Conservation (phyloP, 2,797 vertebrate species). For the Moxostoma hubbsi region DNA sequence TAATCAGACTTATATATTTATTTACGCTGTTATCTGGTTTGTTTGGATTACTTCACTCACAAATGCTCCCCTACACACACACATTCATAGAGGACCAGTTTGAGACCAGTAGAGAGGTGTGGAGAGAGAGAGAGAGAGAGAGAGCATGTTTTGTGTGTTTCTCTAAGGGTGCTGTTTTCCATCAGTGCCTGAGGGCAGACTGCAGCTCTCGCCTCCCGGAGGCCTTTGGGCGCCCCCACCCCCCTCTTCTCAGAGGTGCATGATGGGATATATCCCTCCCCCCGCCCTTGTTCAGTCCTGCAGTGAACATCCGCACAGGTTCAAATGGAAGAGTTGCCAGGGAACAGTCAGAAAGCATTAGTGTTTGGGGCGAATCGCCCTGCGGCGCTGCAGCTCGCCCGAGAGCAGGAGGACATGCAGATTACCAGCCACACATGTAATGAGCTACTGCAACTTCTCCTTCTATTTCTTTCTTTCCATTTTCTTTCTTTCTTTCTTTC, state of each 20-base stretch:
- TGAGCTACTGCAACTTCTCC: slow-evolving; percentile 81
- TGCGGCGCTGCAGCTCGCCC: slow-evolving; percentile 93
- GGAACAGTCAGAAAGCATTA: slow-evolving; percentile 99
- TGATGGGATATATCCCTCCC: slow-evolving; percentile 95
- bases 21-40: slow-evolving; percentile 51
- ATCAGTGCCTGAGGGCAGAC: slow-evolving; percentile 95
- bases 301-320: slow-evolving; percentile 96
- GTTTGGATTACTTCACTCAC: slow-evolving; percentile 56
- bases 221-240: slow-evolving; percentile 93
- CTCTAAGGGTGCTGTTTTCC: slow-evolving; percentile 95
- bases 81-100: slow-evolving; percentile 72
- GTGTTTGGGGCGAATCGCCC: slow-evolving; percentile 99
- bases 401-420: slow-evolving; percentile 85
- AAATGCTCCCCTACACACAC: slow-evolving; percentile 24
- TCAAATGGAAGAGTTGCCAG: slow-evolving; percentile 99
- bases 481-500: slow-evolving; percentile 52
- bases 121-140: slow-evolving; percentile 53
- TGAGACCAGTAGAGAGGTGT: slow-evolving; percentile 55
- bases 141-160: slow-evolving; percentile 68
- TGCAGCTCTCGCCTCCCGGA: slow-evolving; percentile 97
- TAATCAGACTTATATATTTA: too few relatives aligned
- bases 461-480: slow-evolving; percentile 64
- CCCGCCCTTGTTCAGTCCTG: slow-evolving; percentile 77
- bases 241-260: slow-evolving; percentile 98
- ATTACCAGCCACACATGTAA: slow-evolving; percentile 83